A percentile compares a stretch with the other conserved stretches of the same genome.
Evolutionary conservation across 2,113 vertebrate genomes (phyloP).

Genomic region (Cynopterus brachyotis): DNA sequence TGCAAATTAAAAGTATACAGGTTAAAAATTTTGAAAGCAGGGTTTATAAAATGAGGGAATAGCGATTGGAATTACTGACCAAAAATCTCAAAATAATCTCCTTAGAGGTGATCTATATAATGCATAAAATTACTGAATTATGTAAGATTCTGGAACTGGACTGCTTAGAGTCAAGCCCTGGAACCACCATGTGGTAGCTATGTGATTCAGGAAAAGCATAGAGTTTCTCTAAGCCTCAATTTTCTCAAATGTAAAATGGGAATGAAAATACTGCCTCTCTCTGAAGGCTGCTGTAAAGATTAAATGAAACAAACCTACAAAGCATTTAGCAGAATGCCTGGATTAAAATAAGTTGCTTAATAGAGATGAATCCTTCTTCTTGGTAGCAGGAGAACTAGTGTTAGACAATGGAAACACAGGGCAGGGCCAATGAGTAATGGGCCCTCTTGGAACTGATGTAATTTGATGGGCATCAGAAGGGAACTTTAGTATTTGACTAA

Average conservation of each 20-base stretch:
- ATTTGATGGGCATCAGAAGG: not conserved
- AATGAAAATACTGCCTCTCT: not conserved
- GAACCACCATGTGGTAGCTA: not conserved
- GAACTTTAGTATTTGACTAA: not conserved
- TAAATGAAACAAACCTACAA: not conserved
- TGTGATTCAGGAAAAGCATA: not conserved
- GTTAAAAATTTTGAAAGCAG: slow-evolving; percentile 2
- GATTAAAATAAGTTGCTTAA: not conserved
- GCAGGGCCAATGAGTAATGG: not conserved
- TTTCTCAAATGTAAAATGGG: not conserved
- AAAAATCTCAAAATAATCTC: not conserved
- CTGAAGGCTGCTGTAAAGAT: not conserved
- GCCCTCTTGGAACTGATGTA: not conserved
- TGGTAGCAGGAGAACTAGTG: not conserved
- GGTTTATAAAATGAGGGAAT: not conserved
- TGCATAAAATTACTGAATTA: not conserved
- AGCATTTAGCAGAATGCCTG: not conserved
- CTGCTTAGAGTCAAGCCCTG: not conserved
- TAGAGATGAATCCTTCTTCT: not conserved
- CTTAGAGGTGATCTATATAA: not conserved
- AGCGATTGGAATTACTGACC: not conserved
- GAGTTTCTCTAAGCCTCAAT: not conserved
- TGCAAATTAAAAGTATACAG: not conserved
- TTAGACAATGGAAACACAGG: not conserved
- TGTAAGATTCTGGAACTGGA: not conserved